A percentile compares a stretch with the other conserved stretches of the same genome.
These are phyloP conservation scores for Climacteris rufus DNA, from an alignment of 2,113 vertebrate genomes.

Conservation along the genomic window DNA sequence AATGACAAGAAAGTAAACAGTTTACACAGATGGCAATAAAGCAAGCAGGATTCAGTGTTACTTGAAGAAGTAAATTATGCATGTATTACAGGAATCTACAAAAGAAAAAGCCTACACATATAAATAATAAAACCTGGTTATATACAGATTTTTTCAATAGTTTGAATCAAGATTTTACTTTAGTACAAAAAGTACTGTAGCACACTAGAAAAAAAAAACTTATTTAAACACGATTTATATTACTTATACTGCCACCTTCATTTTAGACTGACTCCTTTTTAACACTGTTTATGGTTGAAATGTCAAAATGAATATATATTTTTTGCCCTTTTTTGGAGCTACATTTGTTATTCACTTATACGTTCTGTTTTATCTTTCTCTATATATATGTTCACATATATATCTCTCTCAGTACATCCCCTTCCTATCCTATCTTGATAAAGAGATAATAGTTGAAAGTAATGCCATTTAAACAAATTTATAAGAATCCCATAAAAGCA, in stretches of 20 bases:
- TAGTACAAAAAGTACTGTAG: neutral
- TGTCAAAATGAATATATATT: neutral
- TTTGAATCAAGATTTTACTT: neutral
- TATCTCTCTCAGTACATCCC: neutral
- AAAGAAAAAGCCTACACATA: neutral
- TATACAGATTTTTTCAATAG: neutral
- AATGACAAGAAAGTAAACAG: neutral
- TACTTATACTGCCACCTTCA: neutral
- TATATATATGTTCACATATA: neutral
- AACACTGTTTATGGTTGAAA: neutral
- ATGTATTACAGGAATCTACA: neutral
- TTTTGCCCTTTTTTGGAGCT: neutral
- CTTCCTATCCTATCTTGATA: neutral
- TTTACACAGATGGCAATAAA: neutral
- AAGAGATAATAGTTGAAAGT: neutral
- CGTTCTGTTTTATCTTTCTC: neutral
- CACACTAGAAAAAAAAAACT: accelerated
- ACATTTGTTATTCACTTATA: neutral
- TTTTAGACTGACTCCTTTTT: neutral
- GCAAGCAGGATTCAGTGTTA: neutral
- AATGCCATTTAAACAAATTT: neutral
- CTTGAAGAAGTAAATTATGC: neutral
- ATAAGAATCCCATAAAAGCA: neutral
- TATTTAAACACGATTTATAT: neutral
- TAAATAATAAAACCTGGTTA: neutral